Evolutionary conservation across 2,113 vertebrate genomes (phyloP).

Genomic region (Callorhinus ursinus): DNA sequence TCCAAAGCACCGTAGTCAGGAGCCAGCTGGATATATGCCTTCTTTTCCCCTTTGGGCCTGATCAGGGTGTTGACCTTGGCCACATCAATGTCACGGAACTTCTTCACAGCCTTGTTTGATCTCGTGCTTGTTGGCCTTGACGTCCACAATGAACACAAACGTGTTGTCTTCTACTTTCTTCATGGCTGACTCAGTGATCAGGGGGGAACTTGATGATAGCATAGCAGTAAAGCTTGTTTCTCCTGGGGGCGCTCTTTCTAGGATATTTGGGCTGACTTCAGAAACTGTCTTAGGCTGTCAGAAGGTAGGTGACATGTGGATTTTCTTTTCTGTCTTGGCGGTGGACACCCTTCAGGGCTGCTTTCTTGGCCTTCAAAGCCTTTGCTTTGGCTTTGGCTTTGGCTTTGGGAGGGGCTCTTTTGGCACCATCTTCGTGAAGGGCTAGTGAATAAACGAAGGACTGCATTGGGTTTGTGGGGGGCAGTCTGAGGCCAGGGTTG

Average conservation of each 20-base stretch:
- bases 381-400: not conserved
- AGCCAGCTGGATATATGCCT: not conserved
- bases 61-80: not conserved
- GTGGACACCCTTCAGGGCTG: not conserved
- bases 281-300: not conserved
- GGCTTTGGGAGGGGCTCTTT: not conserved
- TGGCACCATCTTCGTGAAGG: not conserved
- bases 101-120: not conserved
- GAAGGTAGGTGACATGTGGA: not conserved
- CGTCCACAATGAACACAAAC: not conserved
- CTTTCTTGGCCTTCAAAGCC: not conserved
- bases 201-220: not conserved
- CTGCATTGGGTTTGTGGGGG: not conserved
- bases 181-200: not conserved
- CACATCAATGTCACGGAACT: not conserved
- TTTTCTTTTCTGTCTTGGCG: not conserved
- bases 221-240: not conserved
- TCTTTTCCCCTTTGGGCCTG: not conserved
- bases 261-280: not conserved
- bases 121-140: not conserved
- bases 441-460: not conserved
- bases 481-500: not conserved
- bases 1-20: not conserved
- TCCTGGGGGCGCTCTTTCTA: not conserved
- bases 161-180: not conserved